Evolutionary conservation across 2,113 vertebrate species (phyloP).

Genomic region (Rhodinocichla rosea): DNA sequence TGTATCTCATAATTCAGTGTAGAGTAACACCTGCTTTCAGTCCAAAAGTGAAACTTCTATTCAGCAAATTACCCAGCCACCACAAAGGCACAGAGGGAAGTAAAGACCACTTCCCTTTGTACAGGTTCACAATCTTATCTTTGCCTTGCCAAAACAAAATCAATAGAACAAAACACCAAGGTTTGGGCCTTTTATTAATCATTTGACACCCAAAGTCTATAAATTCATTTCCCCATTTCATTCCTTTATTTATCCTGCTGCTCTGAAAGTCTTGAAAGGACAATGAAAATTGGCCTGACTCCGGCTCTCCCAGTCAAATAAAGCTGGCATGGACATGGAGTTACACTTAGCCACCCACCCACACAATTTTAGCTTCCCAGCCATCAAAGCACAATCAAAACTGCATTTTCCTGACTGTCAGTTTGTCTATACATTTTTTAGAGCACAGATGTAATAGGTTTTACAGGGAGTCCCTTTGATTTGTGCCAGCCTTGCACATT

Average conservation of each 20-base stretch:
- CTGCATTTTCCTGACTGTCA: slow-evolving; percentile 59
- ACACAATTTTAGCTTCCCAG: slow-evolving; percentile 57
- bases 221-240: slow-evolving; percentile 51
- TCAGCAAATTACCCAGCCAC: neutral
- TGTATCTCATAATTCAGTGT: neutral
- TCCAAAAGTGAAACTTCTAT: slow-evolving; percentile 1
- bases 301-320: slow-evolving; percentile 19
- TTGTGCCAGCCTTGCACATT: slow-evolving; percentile 61
- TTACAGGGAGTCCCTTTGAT: slow-evolving; percentile 65
- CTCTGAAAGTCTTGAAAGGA: slow-evolving; percentile 34
- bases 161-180: slow-evolving; percentile 42
- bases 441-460: slow-evolving; percentile 61
- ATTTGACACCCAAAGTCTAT: slow-evolving; percentile 54
- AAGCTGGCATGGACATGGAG: slow-evolving; percentile 33
- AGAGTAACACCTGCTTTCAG: slow-evolving; percentile 26
- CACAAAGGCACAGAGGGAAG: slow-evolving; percentile 33
- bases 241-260: slow-evolving; percentile 50
- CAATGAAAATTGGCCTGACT: slow-evolving; percentile 47
- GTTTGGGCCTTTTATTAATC: slow-evolving; percentile 42
- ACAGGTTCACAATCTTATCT: slow-evolving; percentile 31
- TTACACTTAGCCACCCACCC: slow-evolving; percentile 55
- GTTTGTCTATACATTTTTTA: slow-evolving; percentile 43
- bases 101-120: slow-evolving; percentile 27
- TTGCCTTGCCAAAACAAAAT: slow-evolving; percentile 52
- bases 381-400: slow-evolving; percentile 60